Evolutionary conservation across 2,888 invertebrate species (phyloP), one percentile per base, ranked within the genome.

Genomic region (Caenorhabditis sp.): DNA sequence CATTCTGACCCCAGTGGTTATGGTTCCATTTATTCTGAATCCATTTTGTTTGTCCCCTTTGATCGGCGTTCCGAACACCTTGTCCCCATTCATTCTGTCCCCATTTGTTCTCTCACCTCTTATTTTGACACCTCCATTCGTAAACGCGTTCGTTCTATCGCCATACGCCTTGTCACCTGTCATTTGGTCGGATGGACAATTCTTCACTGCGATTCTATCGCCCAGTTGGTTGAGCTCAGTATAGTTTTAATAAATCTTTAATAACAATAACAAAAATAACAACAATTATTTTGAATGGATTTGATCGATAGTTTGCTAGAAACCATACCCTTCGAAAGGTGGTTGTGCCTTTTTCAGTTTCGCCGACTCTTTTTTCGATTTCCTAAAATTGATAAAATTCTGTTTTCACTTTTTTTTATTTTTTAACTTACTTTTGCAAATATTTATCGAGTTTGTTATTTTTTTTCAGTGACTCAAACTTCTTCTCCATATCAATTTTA

Each of bases 1-100:
- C 49, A 70, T 76, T 1, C 66, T 80, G 14, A 74, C 75, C 2
- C 76, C 76, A n/a, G 37, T 79, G 0, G 82, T 79, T 23, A 77
- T 83, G 77, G 80, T 82, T 10, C 83, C 83, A 1, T 82, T 83
- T 58, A 82, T 83, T 60, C 73, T 82, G 6, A 78, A 65, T 57
- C 76, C 77, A 0, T 77, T 76, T 55, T 67, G 66, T 0, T 57
- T 82, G 4, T 76, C 75, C 14, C 81, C 82, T 0, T 73, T 79
- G 49, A 72, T 79, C 50, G 64, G 70, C 0, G 63, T 69, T 12
- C 79, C 79, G 8, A 75, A 72, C 31, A 31, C 66, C 10, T 50
- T 79, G n/a, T 60, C 75, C 19, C 79, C 77, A 17, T 19, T 81
- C 53, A 72, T 81, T 31, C 62, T 81, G 14, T 77, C 79, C 0